A percentile compares a stretch with the other conserved stretches of the same genome.
Conservation (phyloP, 2,797 vertebrate species). For the Pipistrellus pygmaeus region DNA sequence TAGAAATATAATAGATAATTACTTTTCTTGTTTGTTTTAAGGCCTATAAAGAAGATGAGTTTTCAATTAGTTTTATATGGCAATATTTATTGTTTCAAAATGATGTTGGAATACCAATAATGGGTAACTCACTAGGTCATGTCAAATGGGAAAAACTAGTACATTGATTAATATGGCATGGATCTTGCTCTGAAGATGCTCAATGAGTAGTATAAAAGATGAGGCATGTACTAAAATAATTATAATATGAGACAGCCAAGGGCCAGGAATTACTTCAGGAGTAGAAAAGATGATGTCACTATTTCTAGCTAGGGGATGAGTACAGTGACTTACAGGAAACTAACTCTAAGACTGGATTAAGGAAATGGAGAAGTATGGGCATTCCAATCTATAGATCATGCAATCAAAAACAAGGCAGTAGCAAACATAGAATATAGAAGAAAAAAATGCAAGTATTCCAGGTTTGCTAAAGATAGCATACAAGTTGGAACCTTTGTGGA, state of each 20-base stretch:
- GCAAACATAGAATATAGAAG: not conserved
- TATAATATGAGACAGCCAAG: not conserved
- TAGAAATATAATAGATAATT: not conserved
- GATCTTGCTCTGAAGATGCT: not conserved
- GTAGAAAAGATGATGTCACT: not conserved
- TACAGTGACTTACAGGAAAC: not conserved
- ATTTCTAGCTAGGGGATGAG: not conserved
- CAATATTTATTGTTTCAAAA: constrained; percentile 48
- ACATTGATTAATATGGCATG: not conserved
- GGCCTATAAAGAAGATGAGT: not conserved
- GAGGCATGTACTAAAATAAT: not conserved
- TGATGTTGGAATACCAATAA: not conserved
- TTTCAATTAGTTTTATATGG: constrained; percentile 12
- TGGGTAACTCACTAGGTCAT: not conserved
- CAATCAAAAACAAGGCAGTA: not conserved
- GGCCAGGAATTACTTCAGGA: not conserved
- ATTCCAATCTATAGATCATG: not conserved
- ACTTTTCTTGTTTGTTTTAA: not conserved
- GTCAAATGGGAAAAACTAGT: not conserved
- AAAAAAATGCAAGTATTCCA: not conserved
- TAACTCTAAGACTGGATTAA: not conserved
- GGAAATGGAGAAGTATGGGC: not conserved
- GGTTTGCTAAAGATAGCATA: not conserved
- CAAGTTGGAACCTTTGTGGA: not conserved
- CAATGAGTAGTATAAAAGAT: not conserved